These are phyloP conservation scores for Apodemus agrarius DNA, from an alignment of 2,797 vertebrate genomes.

Conservation along the genomic window DNA sequence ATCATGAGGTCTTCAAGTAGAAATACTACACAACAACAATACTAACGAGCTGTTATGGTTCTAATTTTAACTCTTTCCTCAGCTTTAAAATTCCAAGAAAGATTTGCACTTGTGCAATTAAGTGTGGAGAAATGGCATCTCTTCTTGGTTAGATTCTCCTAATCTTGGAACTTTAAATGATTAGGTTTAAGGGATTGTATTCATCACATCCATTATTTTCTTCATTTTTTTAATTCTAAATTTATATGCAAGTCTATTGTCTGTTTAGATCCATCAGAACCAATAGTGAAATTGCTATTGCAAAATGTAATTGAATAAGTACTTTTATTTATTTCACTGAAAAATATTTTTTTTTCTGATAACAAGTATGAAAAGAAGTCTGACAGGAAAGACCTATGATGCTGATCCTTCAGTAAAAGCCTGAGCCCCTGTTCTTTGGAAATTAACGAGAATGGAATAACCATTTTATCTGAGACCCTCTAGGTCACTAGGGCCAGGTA, in stretches of 20 bases:
- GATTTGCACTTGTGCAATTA: not conserved
- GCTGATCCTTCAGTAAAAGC: not conserved
- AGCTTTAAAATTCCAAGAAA: conserved; percentile 2
- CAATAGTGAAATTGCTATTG: not conserved
- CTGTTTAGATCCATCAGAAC: not conserved
- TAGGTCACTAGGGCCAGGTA: not conserved
- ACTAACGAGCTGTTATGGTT: not conserved
- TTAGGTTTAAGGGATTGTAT: conserved; percentile 15
- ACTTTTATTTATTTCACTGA: not conserved
- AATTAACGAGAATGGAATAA: not conserved
- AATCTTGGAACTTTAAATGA: not conserved
- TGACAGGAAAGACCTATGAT: not conserved
- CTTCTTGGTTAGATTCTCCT: not conserved
- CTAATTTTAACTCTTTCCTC: conserved; percentile 42
- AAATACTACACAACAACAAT: not conserved
- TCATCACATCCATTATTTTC: not conserved
- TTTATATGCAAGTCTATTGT: not conserved
- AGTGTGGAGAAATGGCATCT: conserved; percentile 5
- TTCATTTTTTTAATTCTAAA: not conserved
- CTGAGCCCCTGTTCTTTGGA: not conserved
- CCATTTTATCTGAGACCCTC: not conserved
- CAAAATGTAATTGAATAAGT: not conserved
- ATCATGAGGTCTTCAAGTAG: not conserved
- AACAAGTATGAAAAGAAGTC: not conserved
- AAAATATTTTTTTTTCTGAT: not conserved